phyloP scores from a whole-genome alignment of 2,113 vertebrate genomes.

The Camelus bactrianus region DNA sequence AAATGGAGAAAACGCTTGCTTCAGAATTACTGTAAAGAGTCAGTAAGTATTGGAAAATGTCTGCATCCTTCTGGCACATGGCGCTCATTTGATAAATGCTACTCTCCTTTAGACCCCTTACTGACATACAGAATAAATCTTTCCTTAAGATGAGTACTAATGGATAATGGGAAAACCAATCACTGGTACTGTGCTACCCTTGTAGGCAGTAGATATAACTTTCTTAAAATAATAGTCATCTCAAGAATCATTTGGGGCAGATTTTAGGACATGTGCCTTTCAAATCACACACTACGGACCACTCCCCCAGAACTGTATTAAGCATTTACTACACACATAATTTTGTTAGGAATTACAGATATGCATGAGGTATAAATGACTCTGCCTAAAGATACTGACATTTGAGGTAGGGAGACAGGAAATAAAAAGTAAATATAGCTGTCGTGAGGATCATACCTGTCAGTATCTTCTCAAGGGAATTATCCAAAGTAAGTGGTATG shows the following conservation, averaged over 20 bases:
- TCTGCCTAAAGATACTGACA: neutral
- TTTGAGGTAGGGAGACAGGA: neutral
- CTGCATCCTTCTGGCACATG: neutral
- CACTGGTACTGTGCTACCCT: neutral
- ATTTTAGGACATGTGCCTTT: constrained; percentile 27
- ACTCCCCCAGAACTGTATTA: neutral
- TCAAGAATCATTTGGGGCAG: neutral
- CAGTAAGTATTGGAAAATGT: constrained; percentile 9
- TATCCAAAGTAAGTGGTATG: neutral
- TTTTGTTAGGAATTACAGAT: neutral
- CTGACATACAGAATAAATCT: constrained; percentile 32
- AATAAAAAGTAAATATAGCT: neutral
- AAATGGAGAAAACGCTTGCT: constrained; percentile 20
- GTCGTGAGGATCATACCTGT: neutral
- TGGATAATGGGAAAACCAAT: neutral
- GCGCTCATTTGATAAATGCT: constrained; percentile 43
- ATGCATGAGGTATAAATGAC: neutral
- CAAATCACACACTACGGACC: neutral
- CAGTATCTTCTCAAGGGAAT: neutral
- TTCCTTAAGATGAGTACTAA: neutral
- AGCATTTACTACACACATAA: neutral
- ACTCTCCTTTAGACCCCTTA: neutral
- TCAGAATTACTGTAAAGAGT: constrained; percentile 20
- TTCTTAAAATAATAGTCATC: constrained; percentile 29
- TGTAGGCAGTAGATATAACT: neutral